Base-by-base conservation (phyloP, 2,888 invertebrate genomes). In the Dione vanillae region DNA sequence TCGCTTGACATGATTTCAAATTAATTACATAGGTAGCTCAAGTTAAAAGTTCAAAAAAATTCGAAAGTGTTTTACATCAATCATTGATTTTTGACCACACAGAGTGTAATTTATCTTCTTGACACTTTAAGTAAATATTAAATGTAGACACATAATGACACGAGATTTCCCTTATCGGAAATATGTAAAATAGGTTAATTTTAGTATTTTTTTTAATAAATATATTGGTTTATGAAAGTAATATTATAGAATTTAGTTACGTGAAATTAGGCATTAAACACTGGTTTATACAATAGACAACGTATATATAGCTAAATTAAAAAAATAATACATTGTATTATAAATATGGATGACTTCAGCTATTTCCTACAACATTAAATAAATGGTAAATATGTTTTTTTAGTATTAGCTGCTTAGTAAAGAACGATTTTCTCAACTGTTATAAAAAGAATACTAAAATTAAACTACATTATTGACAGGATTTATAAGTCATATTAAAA, bases 61-160 rank as follows among this genome's bases (percentile, higher is more conserved):
- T 41, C 12, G 67, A 67, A 67, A 68, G 62, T 47, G 27, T 56
- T 69, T 69, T 54, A 69, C 68, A 43, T 69, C 54, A 52, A 64
- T 56, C 62, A 69, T 56, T 27, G 54, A 64, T 47, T 66, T 70
- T 70, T 52, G 52, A 20, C 51, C 51, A 65, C 65, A 70, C 52
- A 59, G 37, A n/a, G n/a, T 61, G 70, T 61, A 59, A 70, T 70
- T 66, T 45, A 61, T 70, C 65, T 20, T 70, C 61, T 66, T 66
- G 70, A 61, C 70, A 66, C 62, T 61, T 70, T 40, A 66, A 59
- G 52, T 52, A 65, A 70, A 59, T 45, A 52, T 45, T n/a, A 52
- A 37, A 45, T 12, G 40, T 14, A 67, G 20, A 54, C 35, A 35
- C 41, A 49, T 49, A 47, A 47, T 56, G 11, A 56, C 37, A 16